Base-by-base conservation (phyloP, 1,140 invertebrate species). In the Brachionus sp. region DNA sequence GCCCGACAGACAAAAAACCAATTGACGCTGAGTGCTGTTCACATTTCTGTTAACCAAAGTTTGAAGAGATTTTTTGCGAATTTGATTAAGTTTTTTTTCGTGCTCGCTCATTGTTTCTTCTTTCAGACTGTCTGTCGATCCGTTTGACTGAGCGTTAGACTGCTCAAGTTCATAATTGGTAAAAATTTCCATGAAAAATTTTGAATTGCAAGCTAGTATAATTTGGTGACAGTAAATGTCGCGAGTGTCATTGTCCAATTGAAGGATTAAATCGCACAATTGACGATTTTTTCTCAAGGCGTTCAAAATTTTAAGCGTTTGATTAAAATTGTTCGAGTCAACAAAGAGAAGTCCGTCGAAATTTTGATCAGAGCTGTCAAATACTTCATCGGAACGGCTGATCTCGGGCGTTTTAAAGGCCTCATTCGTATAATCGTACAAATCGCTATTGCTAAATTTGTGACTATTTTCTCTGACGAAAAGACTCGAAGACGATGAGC, bases 181-280 rank as follows among this genome's bases (percentile, higher is more conserved):
- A 37, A 82, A 82, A 9, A 82, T 50, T 37, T 82, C 80, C 57
- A 82, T 66, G 16, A 82, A 82, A 68, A 66, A 82, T 23, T 66
- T 82, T 1, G 80, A 82, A 53, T 82, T 66, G 19, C 80, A 82
- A 25, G 80, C 57, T 46, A 82, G 19, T 66, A 82, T 44, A 9
- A 66, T 39, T 50, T 66, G 80, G 29, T 82, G 80, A 68, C 57
- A 66, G 37, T 37, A 68, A 1, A 82, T 66, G 9, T 82, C 80
- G 4, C 16, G 35, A 1, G 46, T 80, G 66, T 82, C 57, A 35
- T 66, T 64, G 19, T 66, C 62, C 33, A 82, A 25, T 44, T 66
- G 57, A 50, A 82, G 50, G 19, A 82, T 82, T 5, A 82, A 10
- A 12, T 82, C 80, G 35, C 80, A 82, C n/a, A 82, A 53, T 82